phyloP scores from a whole-genome alignment of 2,888 invertebrate species.

The Leucoptera coffeella region DNA sequence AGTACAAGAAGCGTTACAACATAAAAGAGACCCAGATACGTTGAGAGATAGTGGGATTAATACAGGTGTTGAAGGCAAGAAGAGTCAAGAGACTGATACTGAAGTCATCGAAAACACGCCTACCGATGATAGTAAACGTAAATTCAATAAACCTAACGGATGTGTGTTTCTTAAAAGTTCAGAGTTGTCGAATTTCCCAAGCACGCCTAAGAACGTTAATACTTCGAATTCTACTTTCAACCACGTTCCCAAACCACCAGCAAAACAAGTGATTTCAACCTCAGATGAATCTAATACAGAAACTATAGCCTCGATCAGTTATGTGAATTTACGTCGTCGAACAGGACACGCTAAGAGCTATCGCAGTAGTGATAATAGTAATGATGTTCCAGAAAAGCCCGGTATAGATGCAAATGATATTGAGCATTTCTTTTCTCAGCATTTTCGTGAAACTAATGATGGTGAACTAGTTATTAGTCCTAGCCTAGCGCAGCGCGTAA shows the following conservation, averaged over 20 bases:
- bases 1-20: conserved; percentile 19
- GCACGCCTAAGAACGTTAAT: no score
- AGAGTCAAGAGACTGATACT: neutral
- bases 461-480: conserved; percentile 18
- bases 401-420: conserved; percentile 13
- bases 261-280: neutral
- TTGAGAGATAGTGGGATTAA: conserved; percentile 13
- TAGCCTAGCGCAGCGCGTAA: conserved; percentile 21
- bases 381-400: conserved; percentile 5
- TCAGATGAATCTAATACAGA: conserved; percentile 7
- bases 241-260: neutral
- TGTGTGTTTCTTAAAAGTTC: no score
- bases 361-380: conserved; percentile 5
- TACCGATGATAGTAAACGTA: conserved; percentile 13
- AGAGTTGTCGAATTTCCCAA: no score
- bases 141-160: no score
- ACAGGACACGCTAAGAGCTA: no score
- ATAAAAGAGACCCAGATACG: conserved; percentile 7
- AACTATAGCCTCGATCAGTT: conserved; percentile 15
- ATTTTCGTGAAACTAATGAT: conserved; percentile 13
- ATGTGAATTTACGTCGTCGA: conserved; percentile 11
- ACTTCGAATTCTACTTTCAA: no score
- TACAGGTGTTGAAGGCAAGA: conserved; percentile 6
- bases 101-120: conserved; percentile 4
- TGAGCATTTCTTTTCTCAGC: conserved; percentile 24